These are phyloP conservation scores for Diplazon laetatorius DNA, from an alignment of 2,888 invertebrate genomes.

Conservation along the genomic window DNA sequence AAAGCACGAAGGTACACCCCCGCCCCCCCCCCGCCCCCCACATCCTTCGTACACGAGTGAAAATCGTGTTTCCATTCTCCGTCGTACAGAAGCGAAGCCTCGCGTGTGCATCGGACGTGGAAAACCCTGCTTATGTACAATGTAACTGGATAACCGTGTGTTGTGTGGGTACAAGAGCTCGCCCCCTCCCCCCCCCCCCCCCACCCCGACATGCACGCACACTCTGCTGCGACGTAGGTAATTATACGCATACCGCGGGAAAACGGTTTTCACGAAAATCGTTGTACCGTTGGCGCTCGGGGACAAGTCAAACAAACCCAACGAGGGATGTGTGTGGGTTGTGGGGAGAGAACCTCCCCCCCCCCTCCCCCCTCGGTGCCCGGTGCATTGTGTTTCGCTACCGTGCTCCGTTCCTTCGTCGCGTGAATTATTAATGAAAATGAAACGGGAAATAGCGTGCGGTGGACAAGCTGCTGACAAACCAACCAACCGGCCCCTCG, in stretches of 20 bases:
- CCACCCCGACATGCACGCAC: no score
- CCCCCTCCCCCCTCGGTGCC: no score
- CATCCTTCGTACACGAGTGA: not conserved
- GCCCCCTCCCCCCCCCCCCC: no score
- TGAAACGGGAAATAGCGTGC: conserved; percentile 69
- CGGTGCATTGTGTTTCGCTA: conserved; percentile 45
- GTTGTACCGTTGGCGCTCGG: conserved; percentile 8
- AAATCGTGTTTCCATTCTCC: conserved; percentile 20
- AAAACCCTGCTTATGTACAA: not conserved
- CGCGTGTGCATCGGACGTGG: conserved; percentile 13
- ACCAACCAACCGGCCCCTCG: not conserved
- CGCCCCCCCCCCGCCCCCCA: no score
- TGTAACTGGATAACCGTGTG: conserved; percentile 4
- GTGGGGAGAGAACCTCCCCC: no score
- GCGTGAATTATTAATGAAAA: conserved; percentile 76
- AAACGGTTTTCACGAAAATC: not conserved
- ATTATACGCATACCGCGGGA: conserved; percentile 9
- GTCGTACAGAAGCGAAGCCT: conserved; percentile 10
- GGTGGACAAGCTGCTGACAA: not conserved
- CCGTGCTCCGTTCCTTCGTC: conserved; percentile 43
- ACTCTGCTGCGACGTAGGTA: not conserved
- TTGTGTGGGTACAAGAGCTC: no score
- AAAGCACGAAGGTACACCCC: conserved; percentile 3
- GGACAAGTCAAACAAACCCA: conserved; percentile 48
- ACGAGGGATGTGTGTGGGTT: not conserved